These are phyloP conservation scores for Epizoanthus stellaris DNA, from an alignment of 92 coral and sea anemone genomes.

Conservation along the genomic window DNA sequence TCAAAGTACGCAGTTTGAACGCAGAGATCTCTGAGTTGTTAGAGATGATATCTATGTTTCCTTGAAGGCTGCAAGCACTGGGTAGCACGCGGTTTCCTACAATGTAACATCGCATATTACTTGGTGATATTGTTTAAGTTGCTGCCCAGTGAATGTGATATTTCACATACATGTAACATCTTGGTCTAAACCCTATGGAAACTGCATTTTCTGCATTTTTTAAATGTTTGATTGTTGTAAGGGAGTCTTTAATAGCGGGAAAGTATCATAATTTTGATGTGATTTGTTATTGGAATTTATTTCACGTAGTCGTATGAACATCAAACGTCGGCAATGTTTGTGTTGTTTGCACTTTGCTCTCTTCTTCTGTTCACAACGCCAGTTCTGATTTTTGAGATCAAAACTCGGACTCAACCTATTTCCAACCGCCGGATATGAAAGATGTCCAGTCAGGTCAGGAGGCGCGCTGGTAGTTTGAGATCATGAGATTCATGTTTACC, in stretches of 20 bases:
- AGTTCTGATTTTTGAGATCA: too few relatives aligned
- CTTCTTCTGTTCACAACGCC: too few relatives aligned
- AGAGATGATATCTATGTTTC: neutral
- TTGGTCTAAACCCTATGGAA: neutral
- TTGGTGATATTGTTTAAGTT: neutral
- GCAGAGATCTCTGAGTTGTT: neutral
- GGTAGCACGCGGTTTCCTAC: conserved; percentile 15
- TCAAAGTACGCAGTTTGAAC: neutral
- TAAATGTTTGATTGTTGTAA: neutral
- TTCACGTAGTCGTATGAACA: too few relatives aligned
- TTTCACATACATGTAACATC: neutral
- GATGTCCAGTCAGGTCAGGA: too few relatives aligned
- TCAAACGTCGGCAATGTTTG: too few relatives aligned
- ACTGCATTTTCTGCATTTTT: neutral
- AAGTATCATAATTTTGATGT: neutral
- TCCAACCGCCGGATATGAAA: too few relatives aligned
- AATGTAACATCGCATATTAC: neutral
- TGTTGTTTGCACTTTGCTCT: too few relatives aligned
- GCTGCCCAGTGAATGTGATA: neutral
- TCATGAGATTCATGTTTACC: too few relatives aligned
- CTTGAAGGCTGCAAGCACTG: neutral
- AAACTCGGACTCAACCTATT: too few relatives aligned
- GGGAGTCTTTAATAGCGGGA: neutral
- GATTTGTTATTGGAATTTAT: too few relatives aligned
- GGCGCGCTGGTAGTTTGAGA: too few relatives aligned